A percentile compares a stretch with the other conserved stretches of the same genome.
Conservation (phyloP, 2,113 vertebrate species). For the Lagopus muta region DNA sequence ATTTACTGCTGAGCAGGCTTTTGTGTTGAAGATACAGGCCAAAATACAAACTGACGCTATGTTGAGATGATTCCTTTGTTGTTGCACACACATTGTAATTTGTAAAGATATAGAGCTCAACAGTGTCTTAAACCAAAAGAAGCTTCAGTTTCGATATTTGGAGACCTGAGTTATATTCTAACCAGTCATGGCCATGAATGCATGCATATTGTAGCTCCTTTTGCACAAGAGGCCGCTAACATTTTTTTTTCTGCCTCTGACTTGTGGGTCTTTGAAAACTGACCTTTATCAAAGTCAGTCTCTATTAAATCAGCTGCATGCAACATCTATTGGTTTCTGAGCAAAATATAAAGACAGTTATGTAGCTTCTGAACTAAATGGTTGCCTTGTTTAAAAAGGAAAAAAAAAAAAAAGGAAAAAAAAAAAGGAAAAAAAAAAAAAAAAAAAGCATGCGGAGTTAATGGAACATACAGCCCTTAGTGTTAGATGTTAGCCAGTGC, state of each 20-base stretch:
- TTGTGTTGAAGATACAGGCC: slow-evolving; percentile 39
- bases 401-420: not conserved
- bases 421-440: rapidly evolving
- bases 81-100: slow-evolving; percentile 57
- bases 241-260: slow-evolving; percentile 58
- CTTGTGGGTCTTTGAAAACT: slow-evolving; percentile 40
- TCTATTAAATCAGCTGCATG: slow-evolving; percentile 68
- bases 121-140: slow-evolving; percentile 71
- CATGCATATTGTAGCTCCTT: slow-evolving; percentile 67
- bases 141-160: slow-evolving; percentile 69
- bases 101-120: slow-evolving; percentile 67
- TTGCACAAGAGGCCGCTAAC: slow-evolving; percentile 66
- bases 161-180: slow-evolving; percentile 68
- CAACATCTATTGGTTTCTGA: slow-evolving; percentile 59
- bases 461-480: not conserved
- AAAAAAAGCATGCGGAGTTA: slow-evolving; percentile 49
- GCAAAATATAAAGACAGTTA: slow-evolving; percentile 65
- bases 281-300: slow-evolving; percentile 47
- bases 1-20: slow-evolving; percentile 53
- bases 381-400: slow-evolving; percentile 48
- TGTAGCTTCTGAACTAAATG: slow-evolving; percentile 61
- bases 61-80: slow-evolving; percentile 61
- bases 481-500: slow-evolving; percentile 65
- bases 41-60: slow-evolving; percentile 29
- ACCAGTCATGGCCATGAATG: slow-evolving; percentile 20